These are phyloP conservation scores for Gymnocheta viridis DNA, from an alignment of 2,888 invertebrate species.

Conservation along the genomic window DNA sequence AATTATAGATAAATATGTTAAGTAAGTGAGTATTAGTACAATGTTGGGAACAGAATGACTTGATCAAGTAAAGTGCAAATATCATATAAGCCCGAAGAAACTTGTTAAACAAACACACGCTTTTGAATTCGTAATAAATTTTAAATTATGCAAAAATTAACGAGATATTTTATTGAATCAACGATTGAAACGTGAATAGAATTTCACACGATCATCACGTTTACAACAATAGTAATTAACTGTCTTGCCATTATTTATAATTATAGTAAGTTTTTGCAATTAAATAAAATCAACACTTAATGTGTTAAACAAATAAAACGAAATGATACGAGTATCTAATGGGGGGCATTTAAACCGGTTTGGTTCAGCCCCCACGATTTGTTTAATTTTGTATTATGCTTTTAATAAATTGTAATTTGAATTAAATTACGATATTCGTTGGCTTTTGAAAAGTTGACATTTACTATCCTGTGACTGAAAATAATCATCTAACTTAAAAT, in stretches of 20 bases:
- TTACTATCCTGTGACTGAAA: too few relatives aligned
- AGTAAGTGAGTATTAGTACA: too few relatives aligned
- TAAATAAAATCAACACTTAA: constrained; percentile 53
- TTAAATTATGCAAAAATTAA: constrained; percentile 6
- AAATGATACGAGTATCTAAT: neutral
- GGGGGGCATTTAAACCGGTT: neutral
- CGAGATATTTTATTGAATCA: constrained; percentile 8
- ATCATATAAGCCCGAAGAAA: neutral
- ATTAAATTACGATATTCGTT: too few relatives aligned
- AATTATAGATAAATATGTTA: neutral
- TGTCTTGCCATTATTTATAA: constrained; percentile 36
- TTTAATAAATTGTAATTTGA: too few relatives aligned
- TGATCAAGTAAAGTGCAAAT: neutral
- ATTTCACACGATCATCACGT: constrained; percentile 63
- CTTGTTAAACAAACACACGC: neutral
- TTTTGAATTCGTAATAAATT: neutral
- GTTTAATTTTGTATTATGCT: neutral
- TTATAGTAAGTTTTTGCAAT: constrained; percentile 30
- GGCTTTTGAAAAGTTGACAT: too few relatives aligned
- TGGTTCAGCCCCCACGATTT: neutral
- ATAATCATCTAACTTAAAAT: too few relatives aligned
- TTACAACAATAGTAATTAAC: constrained; percentile 47
- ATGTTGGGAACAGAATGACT: neutral
- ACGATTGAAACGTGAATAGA: constrained; percentile 52
- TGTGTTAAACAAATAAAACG: constrained; percentile 8